Conservation (phyloP, 1,140 invertebrate species). For the Lordiphosa clarofinis region DNA sequence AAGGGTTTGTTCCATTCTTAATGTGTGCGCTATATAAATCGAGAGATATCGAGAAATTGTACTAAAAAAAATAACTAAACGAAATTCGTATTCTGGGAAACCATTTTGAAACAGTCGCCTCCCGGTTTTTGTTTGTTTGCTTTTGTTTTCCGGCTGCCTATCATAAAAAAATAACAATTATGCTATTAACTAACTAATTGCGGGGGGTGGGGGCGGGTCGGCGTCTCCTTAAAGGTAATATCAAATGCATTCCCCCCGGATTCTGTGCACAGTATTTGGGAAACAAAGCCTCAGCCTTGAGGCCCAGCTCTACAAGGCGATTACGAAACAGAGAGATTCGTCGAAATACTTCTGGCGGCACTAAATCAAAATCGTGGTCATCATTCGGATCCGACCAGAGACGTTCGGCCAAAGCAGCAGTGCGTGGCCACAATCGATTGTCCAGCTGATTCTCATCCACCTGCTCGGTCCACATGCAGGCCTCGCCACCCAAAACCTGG, state of each 20-base stretch:
- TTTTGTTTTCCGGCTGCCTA: conserved; percentile 22
- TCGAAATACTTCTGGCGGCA: conserved; percentile 72
- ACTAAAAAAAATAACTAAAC: conserved; percentile 38
- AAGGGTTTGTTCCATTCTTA: conserved; percentile 20
- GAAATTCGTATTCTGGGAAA: conserved; percentile 52
- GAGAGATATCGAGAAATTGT: conserved; percentile 27
- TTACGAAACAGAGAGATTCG: conserved; percentile 80
- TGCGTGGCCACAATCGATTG: conserved; percentile 86
- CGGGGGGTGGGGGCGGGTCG: conserved; percentile 1
- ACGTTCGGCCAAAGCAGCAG: conserved; percentile 84
- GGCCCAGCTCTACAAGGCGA: conserved; percentile 82
- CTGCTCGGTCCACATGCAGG: conserved; percentile 87
- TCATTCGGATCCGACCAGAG: conserved; percentile 78
- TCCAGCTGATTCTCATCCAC: conserved; percentile 83
- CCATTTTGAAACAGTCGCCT: conserved; percentile 52
- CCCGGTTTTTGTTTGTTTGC: conserved; percentile 30
- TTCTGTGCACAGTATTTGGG: conserved; percentile 87
- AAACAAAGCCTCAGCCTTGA: conserved; percentile 85
- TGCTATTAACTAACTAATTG: conserved; percentile 67
- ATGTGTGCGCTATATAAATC: conserved; percentile 44
- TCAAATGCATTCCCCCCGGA: conserved; percentile 80
- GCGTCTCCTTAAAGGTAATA: conserved; percentile 65
- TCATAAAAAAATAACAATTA: conserved; percentile 72
- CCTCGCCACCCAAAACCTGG: conserved; percentile 84
- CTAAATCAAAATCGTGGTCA: conserved; percentile 67